Percentiles rank a stretch among this genome's conserved stretches.
Conservation (phyloP, 2,113 vertebrate genomes). For the Excalfactoria chinensis region DNA sequence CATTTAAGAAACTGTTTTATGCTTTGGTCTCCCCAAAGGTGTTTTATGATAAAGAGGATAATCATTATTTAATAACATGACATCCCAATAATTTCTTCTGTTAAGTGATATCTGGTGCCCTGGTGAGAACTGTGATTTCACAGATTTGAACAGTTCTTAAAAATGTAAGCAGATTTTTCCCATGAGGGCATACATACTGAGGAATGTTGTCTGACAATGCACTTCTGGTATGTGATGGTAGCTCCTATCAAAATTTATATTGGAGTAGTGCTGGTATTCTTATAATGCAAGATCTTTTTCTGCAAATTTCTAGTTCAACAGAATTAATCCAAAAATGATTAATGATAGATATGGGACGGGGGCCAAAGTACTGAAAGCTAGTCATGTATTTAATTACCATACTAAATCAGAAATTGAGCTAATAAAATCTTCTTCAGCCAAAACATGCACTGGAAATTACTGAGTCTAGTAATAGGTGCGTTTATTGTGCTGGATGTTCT, state of each 20-base stretch:
- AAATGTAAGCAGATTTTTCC: neutral
- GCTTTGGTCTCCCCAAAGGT: neutral
- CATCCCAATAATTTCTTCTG: neutral
- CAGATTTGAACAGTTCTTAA: neutral
- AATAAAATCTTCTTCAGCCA: constrained; percentile 12
- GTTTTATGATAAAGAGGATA: neutral
- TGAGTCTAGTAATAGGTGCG: neutral
- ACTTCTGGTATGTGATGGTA: neutral
- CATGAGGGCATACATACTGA: neutral
- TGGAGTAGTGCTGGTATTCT: neutral
- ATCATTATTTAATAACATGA: neutral
- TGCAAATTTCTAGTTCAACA: neutral
- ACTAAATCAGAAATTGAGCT: constrained; percentile 7
- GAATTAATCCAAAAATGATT: neutral
- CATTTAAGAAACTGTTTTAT: neutral
- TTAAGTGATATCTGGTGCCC: neutral
- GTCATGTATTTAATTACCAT: constrained; percentile 7
- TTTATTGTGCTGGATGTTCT: neutral
- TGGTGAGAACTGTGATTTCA: neutral
- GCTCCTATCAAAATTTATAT: neutral
- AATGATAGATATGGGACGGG: neutral
- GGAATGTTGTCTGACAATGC: neutral
- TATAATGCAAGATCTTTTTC: neutral
- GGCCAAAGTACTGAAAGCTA: neutral
- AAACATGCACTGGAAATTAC: constrained; percentile 17